Percentiles rank a stretch among this genome's conserved stretches.
Evolutionary conservation across 2,888 invertebrate species (phyloP).

Genomic region (Drosophila fungiperda): DNA sequence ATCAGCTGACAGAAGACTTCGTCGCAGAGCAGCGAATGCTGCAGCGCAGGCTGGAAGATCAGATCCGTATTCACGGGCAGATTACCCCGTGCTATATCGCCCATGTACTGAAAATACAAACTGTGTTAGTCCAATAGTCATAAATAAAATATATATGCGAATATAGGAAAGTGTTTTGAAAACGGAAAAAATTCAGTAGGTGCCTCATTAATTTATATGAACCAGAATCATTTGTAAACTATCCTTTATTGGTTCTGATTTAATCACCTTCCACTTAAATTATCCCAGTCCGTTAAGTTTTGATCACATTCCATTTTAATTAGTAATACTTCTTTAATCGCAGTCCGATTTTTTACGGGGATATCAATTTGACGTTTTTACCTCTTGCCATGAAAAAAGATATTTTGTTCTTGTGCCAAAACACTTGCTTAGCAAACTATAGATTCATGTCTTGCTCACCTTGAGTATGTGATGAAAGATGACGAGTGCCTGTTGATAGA

Average conservation of each 20-base stretch:
- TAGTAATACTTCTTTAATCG: too few species aligned
- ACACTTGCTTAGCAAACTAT: too few species aligned
- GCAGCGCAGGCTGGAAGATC: slow-evolving; percentile 92
- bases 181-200: neutral
- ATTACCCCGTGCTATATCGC: slow-evolving; percentile 94
- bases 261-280: neutral
- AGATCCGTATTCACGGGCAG: slow-evolving; percentile 93
- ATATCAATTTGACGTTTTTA: too few species aligned
- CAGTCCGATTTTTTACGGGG: too few species aligned
- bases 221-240: too few species aligned
- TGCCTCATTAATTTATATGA: too few species aligned
- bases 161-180: too few species aligned
- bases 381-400: too few species aligned
- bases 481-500: slow-evolving; percentile 90
- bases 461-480: slow-evolving; percentile 91
- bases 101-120: slow-evolving; percentile 89
- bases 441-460: slow-evolving; percentile 85
- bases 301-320: neutral
- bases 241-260: neutral
- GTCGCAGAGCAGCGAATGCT: slow-evolving; percentile 91
- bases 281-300: too few species aligned
- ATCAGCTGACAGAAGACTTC: slow-evolving; percentile 97
- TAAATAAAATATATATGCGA: neutral
- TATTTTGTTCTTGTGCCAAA: too few species aligned
- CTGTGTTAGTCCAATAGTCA: neutral